Conservation (phyloP, 2,888 invertebrate species). For the Eurytoma adleriae region DNA sequence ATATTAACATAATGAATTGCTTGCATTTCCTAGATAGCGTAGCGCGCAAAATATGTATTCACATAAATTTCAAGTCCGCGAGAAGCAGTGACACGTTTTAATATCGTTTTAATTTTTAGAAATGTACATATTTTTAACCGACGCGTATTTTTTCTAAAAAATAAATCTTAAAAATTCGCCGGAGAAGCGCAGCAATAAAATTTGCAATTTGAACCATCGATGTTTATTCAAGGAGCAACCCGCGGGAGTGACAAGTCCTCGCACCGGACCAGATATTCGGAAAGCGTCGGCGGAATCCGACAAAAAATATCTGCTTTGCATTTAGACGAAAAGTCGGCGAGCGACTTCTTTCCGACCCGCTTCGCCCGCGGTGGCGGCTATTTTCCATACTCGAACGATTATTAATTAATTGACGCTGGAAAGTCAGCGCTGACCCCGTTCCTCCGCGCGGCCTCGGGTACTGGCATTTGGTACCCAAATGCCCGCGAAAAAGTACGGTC, state of each 20-base stretch:
- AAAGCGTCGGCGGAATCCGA: neutral
- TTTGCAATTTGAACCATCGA: slow-evolving; percentile 4
- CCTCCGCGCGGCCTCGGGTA: neutral
- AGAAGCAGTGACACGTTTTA: too few relatives aligned
- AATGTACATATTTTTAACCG: too few relatives aligned
- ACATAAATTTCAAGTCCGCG: too few relatives aligned
- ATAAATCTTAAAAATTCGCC: too few relatives aligned
- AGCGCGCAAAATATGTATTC: too few relatives aligned
- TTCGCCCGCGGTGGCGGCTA: too few relatives aligned
- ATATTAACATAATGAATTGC: too few relatives aligned
- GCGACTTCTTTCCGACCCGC: neutral
- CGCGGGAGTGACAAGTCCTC: neutral
- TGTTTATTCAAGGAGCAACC: slow-evolving; percentile 21
- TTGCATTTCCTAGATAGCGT: too few relatives aligned
- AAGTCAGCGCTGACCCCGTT: neutral
- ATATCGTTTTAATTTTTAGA: too few relatives aligned
- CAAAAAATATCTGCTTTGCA: slow-evolving; percentile 30
- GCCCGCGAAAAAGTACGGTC: neutral
- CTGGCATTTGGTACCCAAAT: too few relatives aligned
- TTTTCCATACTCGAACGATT: slow-evolving; percentile 7
- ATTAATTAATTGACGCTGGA: slow-evolving; percentile 32
- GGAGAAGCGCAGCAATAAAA: neutral
- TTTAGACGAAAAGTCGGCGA: slow-evolving; percentile 24
- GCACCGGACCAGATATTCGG: neutral
- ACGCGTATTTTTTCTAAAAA: too few relatives aligned